Conservation (phyloP, 2,797 vertebrate genomes). For the Euthynnus affinis region DNA sequence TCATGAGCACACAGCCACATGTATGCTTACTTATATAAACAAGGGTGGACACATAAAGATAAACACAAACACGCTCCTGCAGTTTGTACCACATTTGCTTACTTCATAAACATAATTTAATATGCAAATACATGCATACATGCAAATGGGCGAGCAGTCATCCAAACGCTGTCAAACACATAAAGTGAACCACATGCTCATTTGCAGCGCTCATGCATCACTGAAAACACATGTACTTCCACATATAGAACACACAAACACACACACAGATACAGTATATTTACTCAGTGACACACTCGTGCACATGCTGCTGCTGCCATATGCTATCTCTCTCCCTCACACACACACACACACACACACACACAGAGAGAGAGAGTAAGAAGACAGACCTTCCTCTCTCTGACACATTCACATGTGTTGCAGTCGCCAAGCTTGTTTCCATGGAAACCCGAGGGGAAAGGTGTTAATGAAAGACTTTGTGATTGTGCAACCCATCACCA, state of each 20-base stretch:
- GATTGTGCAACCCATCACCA: conserved; percentile 63
- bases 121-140: conserved; percentile 58
- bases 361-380: conserved; percentile 29
- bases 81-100: conserved; percentile 36
- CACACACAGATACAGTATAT: conserved; percentile 19
- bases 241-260: background rate
- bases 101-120: conserved; percentile 46
- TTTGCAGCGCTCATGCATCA: background rate
- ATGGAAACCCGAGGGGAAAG: conserved; percentile 76
- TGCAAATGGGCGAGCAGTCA: conserved; percentile 39
- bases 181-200: conserved; percentile 10
- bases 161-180: background rate
- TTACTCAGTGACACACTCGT: conserved; percentile 49
- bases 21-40: conserved; percentile 18
- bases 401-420: conserved; percentile 58
- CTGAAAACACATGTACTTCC: conserved; percentile 19
- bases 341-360: conserved; percentile 27
- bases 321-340: conserved; percentile 53
- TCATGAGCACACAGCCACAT: conserved; percentile 16
- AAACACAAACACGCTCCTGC: conserved; percentile 54
- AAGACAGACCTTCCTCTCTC: conserved; percentile 54
- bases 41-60: conserved; percentile 5
- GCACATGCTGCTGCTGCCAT: conserved; percentile 60
- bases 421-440: conserved; percentile 76
- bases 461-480: conserved; percentile 75